Base-by-base conservation (phyloP, 2,113 vertebrate species). In the Macquaria australasica region DNA sequence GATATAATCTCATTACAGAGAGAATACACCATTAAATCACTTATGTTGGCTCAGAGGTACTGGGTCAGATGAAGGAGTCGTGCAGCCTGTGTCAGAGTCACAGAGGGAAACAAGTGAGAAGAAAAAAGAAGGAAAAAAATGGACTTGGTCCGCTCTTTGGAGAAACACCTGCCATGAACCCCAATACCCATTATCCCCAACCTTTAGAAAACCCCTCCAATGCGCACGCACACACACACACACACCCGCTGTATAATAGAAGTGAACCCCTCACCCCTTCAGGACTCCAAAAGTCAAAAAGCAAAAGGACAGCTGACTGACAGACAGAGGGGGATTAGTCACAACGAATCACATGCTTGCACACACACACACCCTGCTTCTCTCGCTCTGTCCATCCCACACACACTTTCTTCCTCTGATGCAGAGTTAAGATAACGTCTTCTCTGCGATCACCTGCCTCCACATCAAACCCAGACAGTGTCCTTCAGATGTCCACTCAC, bases 221-320 rank as follows among this genome's bases (percentile, higher is more conserved):
- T 25, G 5, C 64, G 64, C 79, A 50, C 60, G 56, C 69, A 51
- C 63, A 55, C 71, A 34, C 34, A 34, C 3, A 51, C 58, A 51
- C 68, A 34, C 43, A 7, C n/a, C 14, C 3, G 18, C 56, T 3
- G 11, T 48, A 79, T 82, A 83, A 89, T 80, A 74, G 71, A 80
- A 88, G 72, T 74, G 88, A 88, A 85, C 75, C 84, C 72, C 79
- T 86, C 73, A 84, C 83, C 90, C 90, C 79, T 79, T 14, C 1
- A 43, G 79, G 88, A 92, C 84, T 73, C 73, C 50, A 86, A 69
- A 91, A 91, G 92, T 93, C 92, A 93, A 89, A 93, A 90, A 79
- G 89, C 89, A 88, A 85, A 87, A 86, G 85, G 89, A 87, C 92
- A 92, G 92, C 93, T 94, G 94, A 94, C 89, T 83, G 92, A 93